These are phyloP conservation scores for Rugalucina vietnamica DNA, from an alignment of 2,888 invertebrate species.

Conservation along the genomic window DNA sequence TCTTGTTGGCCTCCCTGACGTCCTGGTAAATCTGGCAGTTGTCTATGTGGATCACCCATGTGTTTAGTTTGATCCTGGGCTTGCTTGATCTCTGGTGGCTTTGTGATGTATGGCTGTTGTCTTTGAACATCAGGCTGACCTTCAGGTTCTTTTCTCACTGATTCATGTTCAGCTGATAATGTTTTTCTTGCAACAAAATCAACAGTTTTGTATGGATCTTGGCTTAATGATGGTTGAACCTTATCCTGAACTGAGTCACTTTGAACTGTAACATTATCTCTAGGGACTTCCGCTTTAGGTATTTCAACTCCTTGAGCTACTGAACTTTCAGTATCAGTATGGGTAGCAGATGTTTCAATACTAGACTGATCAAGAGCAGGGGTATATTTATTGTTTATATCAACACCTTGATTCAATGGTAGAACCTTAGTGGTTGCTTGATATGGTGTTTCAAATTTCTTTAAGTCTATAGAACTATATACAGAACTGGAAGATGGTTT, in stretches of 20 bases:
- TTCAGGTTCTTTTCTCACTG: background rate
- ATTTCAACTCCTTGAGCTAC: background rate
- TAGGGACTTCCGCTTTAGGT: background rate
- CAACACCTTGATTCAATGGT: conserved; percentile 3
- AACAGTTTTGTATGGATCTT: conserved; percentile 62
- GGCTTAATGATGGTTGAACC: conserved; percentile 52
- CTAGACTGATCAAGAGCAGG: background rate
- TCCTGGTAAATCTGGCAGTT: conserved; percentile 6
- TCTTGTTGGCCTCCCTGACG: background rate
- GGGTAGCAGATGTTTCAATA: background rate
- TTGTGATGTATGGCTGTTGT: background rate
- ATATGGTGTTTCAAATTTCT: background rate
- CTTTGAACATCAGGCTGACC: background rate
- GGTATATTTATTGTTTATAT: background rate
- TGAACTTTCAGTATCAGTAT: background rate
- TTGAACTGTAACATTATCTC: conserved; percentile 41
- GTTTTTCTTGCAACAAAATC: conserved; percentile 68
- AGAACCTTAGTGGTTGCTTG: background rate
- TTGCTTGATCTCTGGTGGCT: background rate
- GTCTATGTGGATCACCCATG: background rate
- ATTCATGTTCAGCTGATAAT: conserved; percentile 61
- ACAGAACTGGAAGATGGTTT: background rate
- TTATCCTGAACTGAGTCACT: conserved; percentile 54
- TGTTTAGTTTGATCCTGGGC: background rate
- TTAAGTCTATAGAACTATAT: background rate